Evolutionary conservation across 2,797 vertebrate species (phyloP), one percentile per base, ranked within the genome.

Genomic region (Perdix hodgsoniae): DNA sequence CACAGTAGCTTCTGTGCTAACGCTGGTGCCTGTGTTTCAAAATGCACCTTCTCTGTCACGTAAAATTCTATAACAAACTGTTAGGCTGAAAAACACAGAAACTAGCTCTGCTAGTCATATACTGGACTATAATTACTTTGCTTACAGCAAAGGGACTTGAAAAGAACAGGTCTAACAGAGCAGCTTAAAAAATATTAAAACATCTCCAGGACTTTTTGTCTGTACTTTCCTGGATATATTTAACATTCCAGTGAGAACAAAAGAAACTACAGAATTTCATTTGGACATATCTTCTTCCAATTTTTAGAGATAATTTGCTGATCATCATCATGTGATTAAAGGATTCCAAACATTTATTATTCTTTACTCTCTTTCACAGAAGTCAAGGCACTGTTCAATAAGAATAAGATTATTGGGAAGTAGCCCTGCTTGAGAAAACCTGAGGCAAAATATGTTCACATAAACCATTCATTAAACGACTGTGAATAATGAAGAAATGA

Each of bases 401-500:
- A 80, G 33, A 91, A 60, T 31, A 16, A 88, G 12, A 26, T 90
- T 90, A 84, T 65, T 31, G 47, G 21, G 52, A 91, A 29, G 19
- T 45, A 80, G 8, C 8, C 7, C 9, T n/a, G 10, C 10, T 79
- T 56, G 14, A 80, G 73, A 76, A 83, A 93, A 89, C 60, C 69
- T 70, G 57, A 33, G 72, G 77, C 64, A 95, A 89, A 66, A 22
- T 29, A 2, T 66, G 35, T 82, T 90, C 69, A 39, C 40, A 79
- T 14, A 91, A 95, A 42, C 63, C 61, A 52, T 94, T 95, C 47
- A 83, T 89, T 93, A 93, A 91, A 93, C 59, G n/a, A 64, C 39
- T 74, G 40, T 67, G 81, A 95, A 76, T 88, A 96, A 93, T 72
- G 70, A 88, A 85, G 35, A 65, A 84, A 94, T 83, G 86, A 91